Percentiles rank a stretch among this genome's conserved stretches.
These are phyloP conservation scores for Agonopterix heracliana DNA, from an alignment of 2,888 invertebrate genomes.

Conservation along the genomic window DNA sequence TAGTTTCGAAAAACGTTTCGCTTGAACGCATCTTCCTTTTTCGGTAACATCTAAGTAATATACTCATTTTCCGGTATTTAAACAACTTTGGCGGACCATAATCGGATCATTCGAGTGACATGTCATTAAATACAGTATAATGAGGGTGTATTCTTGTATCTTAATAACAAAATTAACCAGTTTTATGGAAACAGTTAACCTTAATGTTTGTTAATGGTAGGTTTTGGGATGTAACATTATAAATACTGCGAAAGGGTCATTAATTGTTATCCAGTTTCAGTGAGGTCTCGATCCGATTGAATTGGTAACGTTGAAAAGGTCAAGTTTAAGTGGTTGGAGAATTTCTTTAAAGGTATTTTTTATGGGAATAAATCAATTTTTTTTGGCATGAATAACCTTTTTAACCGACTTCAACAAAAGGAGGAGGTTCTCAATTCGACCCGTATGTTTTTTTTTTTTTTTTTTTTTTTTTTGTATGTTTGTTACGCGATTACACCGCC, in stretches of 20 bases:
- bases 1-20: no score
- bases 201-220: conserved; percentile 7
- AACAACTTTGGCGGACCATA: conserved; percentile 11
- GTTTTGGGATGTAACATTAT: background rate
- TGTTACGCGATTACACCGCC: no score
- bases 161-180: conserved; percentile 5
- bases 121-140: conserved; percentile 18
- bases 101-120: conserved; percentile 17
- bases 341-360: no score
- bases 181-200: conserved; percentile 5
- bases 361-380: no score
- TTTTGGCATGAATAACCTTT: no score
- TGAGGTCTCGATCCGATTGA: background rate
- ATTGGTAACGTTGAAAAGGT: background rate
- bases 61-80: no score
- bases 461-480: no score
- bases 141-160: conserved; percentile 5
- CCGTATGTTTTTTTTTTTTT: no score
- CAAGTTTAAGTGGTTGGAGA: background rate
- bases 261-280: background rate
- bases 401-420: no score
- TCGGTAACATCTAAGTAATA: no score
- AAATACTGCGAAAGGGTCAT: background rate
- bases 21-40: no score
- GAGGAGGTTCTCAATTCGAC: no score